Evolutionary conservation across 2,113 vertebrate species (phyloP).

Genomic region (Mionectes macconnelli): DNA sequence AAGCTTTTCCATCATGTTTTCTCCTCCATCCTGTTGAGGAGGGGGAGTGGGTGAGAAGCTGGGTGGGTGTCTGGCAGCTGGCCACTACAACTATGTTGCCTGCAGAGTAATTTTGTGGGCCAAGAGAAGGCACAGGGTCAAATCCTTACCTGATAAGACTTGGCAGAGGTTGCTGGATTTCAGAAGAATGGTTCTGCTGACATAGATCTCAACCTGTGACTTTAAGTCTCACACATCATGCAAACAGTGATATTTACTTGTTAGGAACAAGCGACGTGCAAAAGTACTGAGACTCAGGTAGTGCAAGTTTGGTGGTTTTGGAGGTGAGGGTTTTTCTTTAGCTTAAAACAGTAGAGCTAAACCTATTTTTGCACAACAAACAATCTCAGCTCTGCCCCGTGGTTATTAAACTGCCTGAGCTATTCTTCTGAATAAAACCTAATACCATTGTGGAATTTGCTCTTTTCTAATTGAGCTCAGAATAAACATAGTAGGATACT

Average conservation of each 20-base stretch:
- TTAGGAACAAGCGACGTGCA: not conserved
- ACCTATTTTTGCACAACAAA: not conserved
- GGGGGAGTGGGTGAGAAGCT: not conserved
- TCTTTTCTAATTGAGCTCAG: conserved; percentile 2
- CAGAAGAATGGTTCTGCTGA: not conserved
- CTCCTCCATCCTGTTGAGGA: not conserved
- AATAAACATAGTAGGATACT: not conserved
- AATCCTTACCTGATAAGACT: not conserved
- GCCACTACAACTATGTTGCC: not conserved
- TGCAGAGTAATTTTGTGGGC: not conserved
- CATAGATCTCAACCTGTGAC: not conserved
- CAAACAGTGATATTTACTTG: not conserved
- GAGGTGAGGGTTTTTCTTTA: not conserved
- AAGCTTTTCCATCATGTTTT: not conserved
- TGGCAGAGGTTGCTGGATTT: not conserved
- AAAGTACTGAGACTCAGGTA: not conserved
- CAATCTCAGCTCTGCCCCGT: not conserved
- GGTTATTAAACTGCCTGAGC: not conserved
- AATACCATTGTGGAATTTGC: not conserved
- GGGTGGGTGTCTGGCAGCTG: not conserved
- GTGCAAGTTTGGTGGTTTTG: not conserved
- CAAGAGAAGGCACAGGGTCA: not conserved
- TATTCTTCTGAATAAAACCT: not conserved
- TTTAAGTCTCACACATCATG: not conserved
- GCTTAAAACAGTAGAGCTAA: not conserved